These are phyloP conservation scores for Eudemis profundana DNA, from an alignment of 2,888 invertebrate genomes.

Conservation along the genomic window DNA sequence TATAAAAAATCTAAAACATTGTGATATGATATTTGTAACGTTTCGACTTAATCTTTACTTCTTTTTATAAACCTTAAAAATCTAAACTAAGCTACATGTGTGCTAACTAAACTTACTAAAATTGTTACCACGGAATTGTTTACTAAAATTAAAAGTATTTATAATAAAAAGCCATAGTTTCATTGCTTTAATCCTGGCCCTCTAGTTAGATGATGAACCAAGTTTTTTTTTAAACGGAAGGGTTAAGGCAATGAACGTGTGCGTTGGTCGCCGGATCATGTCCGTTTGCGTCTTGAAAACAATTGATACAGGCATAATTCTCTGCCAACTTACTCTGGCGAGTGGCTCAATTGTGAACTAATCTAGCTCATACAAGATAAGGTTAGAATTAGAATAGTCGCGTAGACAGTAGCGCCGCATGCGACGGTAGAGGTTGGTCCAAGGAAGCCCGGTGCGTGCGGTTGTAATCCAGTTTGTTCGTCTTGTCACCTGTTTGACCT, in stretches of 20 bases:
- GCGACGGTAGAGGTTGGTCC: not conserved
- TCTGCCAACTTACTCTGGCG: conserved; percentile 9
- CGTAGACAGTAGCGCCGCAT: conserved; percentile 34
- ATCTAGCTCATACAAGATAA: not conserved
- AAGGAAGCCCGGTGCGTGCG: conserved; percentile 46
- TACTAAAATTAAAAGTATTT: conserved; percentile 67
- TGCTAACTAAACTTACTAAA: conserved; percentile 44
- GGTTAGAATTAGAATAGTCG: not conserved
- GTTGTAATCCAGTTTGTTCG: conserved; percentile 47
- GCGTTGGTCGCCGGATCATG: conserved; percentile 45
- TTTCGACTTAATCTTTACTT: conserved; percentile 35
- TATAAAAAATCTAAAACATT: conserved; percentile 32
- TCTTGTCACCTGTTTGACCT: conserved; percentile 51
- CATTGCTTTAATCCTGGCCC: conserved; percentile 82
- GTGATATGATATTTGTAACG: conserved; percentile 47
- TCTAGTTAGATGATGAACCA: conserved; percentile 45
- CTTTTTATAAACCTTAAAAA: conserved; percentile 41
- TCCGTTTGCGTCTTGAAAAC: conserved; percentile 35
- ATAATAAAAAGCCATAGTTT: conserved; percentile 65
- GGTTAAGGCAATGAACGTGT: conserved; percentile 83
- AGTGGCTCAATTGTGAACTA: conserved; percentile 36
- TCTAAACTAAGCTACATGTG: conserved; percentile 45
- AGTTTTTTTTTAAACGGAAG: conserved; percentile 52
- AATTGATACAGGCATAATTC: conserved; percentile 25
- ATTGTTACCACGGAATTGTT: conserved; percentile 56